Conservation (phyloP, 2,113 vertebrate genomes). For the Toxotes chatareus region DNA sequence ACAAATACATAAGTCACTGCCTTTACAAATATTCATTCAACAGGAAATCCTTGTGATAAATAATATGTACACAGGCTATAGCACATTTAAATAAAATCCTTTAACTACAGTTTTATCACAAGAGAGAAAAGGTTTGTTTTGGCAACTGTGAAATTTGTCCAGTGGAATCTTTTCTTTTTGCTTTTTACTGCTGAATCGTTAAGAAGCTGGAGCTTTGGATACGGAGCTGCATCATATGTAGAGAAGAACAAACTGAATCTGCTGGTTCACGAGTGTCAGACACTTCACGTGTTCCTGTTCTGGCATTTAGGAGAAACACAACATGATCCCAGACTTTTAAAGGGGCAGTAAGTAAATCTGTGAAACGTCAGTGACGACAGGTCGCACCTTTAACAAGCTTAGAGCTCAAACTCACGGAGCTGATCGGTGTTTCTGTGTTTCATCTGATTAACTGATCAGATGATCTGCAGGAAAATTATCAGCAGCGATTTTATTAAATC, state of each 20-base stretch:
- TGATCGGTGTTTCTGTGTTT: too few species aligned
- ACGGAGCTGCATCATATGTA: constrained; percentile 42
- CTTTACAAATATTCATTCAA: neutral
- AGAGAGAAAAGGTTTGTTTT: constrained; percentile 61
- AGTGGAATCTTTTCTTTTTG: constrained; percentile 44
- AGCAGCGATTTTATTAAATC: too few species aligned
- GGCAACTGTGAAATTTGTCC: constrained; percentile 73
- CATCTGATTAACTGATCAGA: too few species aligned
- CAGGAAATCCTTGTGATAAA: constrained; percentile 49
- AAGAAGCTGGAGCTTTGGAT: constrained; percentile 62
- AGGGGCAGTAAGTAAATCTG: neutral
- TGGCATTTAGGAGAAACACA: neutral
- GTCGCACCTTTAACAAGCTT: too few species aligned
- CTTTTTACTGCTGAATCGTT: constrained; percentile 22
- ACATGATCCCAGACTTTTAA: constrained; percentile 2
- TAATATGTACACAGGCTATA: constrained; percentile 36
- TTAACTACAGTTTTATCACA: constrained; percentile 17
- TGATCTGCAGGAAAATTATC: too few species aligned
- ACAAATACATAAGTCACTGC: neutral
- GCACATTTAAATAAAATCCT: constrained; percentile 39
- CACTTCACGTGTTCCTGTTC: fast-evolving
- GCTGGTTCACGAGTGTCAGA: neutral
- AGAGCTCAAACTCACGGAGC: too few species aligned
- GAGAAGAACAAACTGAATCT: neutral
- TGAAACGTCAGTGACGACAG: too few species aligned